Evolutionary conservation across 2,113 vertebrate species (phyloP), one percentile per base, ranked within the genome.

Genomic region (Paradisaea rubra): DNA sequence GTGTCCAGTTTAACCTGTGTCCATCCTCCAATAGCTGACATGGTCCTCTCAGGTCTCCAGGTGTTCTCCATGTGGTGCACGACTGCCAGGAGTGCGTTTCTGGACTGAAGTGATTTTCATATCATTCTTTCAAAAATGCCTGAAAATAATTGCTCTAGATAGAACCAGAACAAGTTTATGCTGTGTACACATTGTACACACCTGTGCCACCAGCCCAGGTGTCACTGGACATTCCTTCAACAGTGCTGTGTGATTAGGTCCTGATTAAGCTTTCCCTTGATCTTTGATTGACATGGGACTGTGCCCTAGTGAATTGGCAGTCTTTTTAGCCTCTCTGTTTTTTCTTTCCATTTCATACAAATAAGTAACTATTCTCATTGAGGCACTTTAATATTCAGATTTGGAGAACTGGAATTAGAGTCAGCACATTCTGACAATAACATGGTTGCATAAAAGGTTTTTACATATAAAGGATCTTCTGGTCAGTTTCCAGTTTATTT

Each of bases 401-500:
- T 39, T 37, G 86, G 72, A 85, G 94, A 95, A 94, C 42, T 64
- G 88, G 94, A 94, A 96, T 94, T 88, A 92, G 96, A 96, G 85
- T 91, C 91, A 97, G 94, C 86, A 89, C n/a, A 70, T 87, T 64
- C 69, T 39, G 53, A 88, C 90, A 81, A 91, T 96, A 91, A 61
- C 72, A 44, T 86, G 82, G 59, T 90, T 53, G 70, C 47, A 85
- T 86, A 79, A 95, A 90, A 93, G 33, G 64, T 68, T 93, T 93
- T 97, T 91, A 91, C 93, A 91, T 86, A 91, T 95, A 94, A 96
- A 86, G 90, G 83, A 81, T 86, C 89, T 95, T 97, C 70, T 97
- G 86, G 87, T 92, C 81, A 97, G 57, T 91, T 74, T 84, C 91
- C 91, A 95, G 74, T 93, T 94, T 74, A 95, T 95, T 96, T 97